Evolutionary conservation across 2,888 invertebrate genomes (phyloP).

Genomic region (Harpalus rufipes): DNA sequence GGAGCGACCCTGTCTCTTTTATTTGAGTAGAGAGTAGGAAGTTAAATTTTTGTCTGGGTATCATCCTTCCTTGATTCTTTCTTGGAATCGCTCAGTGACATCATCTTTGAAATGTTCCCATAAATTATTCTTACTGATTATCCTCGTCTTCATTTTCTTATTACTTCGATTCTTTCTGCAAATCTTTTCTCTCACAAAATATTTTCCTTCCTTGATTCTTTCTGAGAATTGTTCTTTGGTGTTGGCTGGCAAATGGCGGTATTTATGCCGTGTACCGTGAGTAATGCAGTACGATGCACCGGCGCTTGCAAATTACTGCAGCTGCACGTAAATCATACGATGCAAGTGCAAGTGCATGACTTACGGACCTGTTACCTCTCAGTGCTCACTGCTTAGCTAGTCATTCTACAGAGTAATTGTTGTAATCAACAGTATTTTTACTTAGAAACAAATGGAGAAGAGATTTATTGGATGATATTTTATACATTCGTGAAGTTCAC

Average conservation of each 20-base stretch:
- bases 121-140: no score
- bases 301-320: slow-evolving; percentile 52
- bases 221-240: background rate
- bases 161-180: no score
- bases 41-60: no score
- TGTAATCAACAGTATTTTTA: slow-evolving; percentile 40
- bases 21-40: no score
- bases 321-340: slow-evolving; percentile 44
- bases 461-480: slow-evolving; percentile 20
- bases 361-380: slow-evolving; percentile 21
- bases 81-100: no score
- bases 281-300: slow-evolving; percentile 53
- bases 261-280: slow-evolving; percentile 45
- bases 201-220: no score
- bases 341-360: slow-evolving; percentile 29
- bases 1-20: no score
- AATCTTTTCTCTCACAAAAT: no score
- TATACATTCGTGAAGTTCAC: background rate
- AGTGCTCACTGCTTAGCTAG: slow-evolving; percentile 3
- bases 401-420: slow-evolving; percentile 39
- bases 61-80: no score
- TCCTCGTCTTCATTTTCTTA: no score
- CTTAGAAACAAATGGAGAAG: slow-evolving; percentile 1
- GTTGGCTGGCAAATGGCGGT: slow-evolving; percentile 35
- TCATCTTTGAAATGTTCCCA: no score